Evolutionary conservation across 2,113 vertebrate genomes (phyloP).

Genomic region (Clupea harengus): DNA sequence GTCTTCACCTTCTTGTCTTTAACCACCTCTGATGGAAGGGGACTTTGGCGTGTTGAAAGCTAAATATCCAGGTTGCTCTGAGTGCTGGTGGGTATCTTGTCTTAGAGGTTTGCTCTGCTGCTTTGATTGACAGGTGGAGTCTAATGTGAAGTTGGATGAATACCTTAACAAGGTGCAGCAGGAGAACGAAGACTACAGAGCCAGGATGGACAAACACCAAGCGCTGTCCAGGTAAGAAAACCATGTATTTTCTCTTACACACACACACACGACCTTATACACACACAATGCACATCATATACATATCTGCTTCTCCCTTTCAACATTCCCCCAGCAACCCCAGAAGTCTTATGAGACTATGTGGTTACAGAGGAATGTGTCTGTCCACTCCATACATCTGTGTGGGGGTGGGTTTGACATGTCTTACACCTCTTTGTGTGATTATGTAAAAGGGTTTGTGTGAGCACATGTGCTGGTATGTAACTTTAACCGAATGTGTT

Average conservation of each 20-base stretch:
- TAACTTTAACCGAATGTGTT: constrained; percentile 1
- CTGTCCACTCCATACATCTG: neutral
- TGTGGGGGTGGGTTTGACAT: neutral
- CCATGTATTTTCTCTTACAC: neutral
- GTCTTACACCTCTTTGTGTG: neutral
- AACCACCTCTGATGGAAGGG: neutral
- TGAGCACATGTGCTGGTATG: neutral
- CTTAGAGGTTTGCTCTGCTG: neutral
- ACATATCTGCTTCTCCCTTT: neutral
- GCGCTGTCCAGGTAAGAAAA: constrained; percentile 84
- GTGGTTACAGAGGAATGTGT: neutral
- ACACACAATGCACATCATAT: neutral
- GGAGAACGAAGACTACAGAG: constrained; percentile 92
- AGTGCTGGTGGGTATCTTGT: neutral
- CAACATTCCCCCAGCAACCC: neutral
- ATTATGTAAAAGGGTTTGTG: neutral
- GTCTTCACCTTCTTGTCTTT: neutral
- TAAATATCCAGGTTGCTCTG: neutral
- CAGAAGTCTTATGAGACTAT: neutral
- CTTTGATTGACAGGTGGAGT: neutral
- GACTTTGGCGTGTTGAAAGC: neutral
- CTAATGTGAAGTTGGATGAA: constrained; percentile 81
- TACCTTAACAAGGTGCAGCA: constrained; percentile 84
- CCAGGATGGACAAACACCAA: constrained; percentile 91
- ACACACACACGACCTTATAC: neutral